Evolutionary conservation across 2,797 vertebrate genomes (phyloP), one percentile per base, ranked within the genome.

Genomic region (Glossophaga mutica): DNA sequence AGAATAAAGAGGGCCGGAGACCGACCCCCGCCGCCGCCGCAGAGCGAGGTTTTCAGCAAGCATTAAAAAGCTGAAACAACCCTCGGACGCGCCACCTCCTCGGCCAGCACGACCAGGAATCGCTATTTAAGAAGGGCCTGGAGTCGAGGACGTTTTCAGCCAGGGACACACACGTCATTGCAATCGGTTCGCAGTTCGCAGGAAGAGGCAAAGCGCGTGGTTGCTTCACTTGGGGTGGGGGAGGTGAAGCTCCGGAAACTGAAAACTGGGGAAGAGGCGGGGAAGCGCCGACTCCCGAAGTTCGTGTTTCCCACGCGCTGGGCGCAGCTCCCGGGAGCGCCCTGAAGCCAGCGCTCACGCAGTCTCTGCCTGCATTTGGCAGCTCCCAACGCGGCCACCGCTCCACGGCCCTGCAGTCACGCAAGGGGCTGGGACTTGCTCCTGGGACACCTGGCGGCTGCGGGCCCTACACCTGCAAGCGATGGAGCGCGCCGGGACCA

Each of bases 401-500:
- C 24, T 1, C 55, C 84, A 34, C 44, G 9, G 68, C 79, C 50
- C 73, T 71, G 3, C 0, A 67, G 34, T 46, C 16, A 16, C 4
- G 71, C 76, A 44, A 89, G 50, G 37, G 50, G 37, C 91, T 19
- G 89, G 46, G 19, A 67, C 46, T 46, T 0, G 92, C 46, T 68
- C 59, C 44, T 1, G 24, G 55, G 37, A 67, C 76, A n/a, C 71
- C 71, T 19, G 39, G 44, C 21, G 57, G 21, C 52, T 0, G 37
- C 15, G 68, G 76, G 44, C 88, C 86, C 39, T 77, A 55, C 94
- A 67, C 92, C 73, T 85, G 96, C 71, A 93, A 37, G 71, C 68
- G 59, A 32, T 1, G 10, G n/a, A 65, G 9, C 57, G 34, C 22
- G 52, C 70, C 0, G 57, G 9, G 50, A 16, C 52, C 11, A 19